Percentiles rank a stretch among this genome's conserved stretches.
These are phyloP conservation scores for Clarias fuscus DNA, from an alignment of 2,797 vertebrate species.

Conservation along the genomic window DNA sequence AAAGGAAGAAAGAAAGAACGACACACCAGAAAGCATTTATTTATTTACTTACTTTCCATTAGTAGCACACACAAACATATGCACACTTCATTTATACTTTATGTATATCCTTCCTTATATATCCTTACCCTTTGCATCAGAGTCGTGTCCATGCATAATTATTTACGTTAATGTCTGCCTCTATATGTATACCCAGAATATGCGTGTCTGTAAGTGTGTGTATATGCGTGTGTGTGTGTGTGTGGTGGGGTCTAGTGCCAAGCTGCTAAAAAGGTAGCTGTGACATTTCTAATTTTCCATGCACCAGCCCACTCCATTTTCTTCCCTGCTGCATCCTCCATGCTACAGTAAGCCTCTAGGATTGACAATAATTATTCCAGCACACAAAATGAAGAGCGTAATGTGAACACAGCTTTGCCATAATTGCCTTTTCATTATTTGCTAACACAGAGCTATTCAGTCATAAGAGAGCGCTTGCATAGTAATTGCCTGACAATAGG, in stretches of 20 bases:
- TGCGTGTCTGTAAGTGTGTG: background rate
- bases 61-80: background rate
- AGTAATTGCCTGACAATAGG: constrained; percentile 99
- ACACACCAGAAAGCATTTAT: background rate
- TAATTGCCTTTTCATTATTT: constrained; percentile 99
- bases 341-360: constrained; percentile 98
- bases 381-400: constrained; percentile 97
- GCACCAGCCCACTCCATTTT: constrained; percentile 97
- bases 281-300: constrained; percentile 99
- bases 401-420: constrained; percentile 95
- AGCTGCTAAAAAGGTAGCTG: constrained; percentile 91
- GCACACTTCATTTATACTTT: background rate
- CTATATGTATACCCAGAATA: background rate
- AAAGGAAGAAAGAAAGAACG: background rate
- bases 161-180: constrained; percentile 22
- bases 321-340: constrained; percentile 94
- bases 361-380: constrained; percentile 97
- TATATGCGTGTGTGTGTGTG: too few species aligned
- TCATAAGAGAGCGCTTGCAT: constrained; percentile 97
- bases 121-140: background rate
- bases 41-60: background rate
- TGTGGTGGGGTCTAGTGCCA: constrained; percentile 80
- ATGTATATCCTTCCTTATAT: constrained; percentile 16
- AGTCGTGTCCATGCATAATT: constrained; percentile 29
- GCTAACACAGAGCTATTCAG: constrained; percentile 99